Percentiles rank a stretch among this genome's conserved stretches.
Conservation (phyloP, 2,888 invertebrate genomes). For the Silvanus unidentatus region DNA sequence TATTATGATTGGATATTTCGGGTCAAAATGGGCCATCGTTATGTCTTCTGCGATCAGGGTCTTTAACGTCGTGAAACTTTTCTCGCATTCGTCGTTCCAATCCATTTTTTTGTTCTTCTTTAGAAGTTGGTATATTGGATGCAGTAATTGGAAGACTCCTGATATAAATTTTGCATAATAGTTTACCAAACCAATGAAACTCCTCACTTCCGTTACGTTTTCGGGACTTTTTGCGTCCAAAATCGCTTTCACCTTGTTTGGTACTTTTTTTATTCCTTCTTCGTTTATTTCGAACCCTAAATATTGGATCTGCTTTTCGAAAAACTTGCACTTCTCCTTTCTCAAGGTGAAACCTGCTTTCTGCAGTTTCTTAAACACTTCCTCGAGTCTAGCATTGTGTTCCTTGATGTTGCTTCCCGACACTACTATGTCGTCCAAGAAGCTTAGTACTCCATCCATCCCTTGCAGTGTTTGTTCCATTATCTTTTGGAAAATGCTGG, state of each 20-base stretch:
- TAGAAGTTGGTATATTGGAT: conserved; percentile 2
- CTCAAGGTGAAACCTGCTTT: conserved; percentile 29
- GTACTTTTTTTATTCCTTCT: conserved; percentile 13
- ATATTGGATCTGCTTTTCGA: conserved; percentile 29
- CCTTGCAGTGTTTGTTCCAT: conserved; percentile 32
- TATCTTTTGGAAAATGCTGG: conserved; percentile 32
- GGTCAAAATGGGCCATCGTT: conserved; percentile 3
- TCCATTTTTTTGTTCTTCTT: neutral
- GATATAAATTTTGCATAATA: conserved; percentile 17
- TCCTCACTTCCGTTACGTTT: conserved; percentile 11
- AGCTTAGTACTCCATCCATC: conserved; percentile 26
- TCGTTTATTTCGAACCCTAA: conserved; percentile 23
- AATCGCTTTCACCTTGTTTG: conserved; percentile 14
- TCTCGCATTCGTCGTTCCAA: conserved; percentile 8
- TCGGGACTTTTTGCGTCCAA: conserved; percentile 9
- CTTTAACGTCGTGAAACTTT: conserved; percentile 2
- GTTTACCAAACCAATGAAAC: conserved; percentile 15
- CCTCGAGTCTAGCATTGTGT: conserved; percentile 19
- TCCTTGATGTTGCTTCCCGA: conserved; percentile 22
- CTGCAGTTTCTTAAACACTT: conserved; percentile 22
- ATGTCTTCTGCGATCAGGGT: neutral
- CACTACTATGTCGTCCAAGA: conserved; percentile 33
- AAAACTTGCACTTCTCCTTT: conserved; percentile 33
- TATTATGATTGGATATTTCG: neutral
- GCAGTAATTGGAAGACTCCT: neutral